phyloP scores from a whole-genome alignment of 2,888 invertebrate genomes.

The Orthosia cruda region DNA sequence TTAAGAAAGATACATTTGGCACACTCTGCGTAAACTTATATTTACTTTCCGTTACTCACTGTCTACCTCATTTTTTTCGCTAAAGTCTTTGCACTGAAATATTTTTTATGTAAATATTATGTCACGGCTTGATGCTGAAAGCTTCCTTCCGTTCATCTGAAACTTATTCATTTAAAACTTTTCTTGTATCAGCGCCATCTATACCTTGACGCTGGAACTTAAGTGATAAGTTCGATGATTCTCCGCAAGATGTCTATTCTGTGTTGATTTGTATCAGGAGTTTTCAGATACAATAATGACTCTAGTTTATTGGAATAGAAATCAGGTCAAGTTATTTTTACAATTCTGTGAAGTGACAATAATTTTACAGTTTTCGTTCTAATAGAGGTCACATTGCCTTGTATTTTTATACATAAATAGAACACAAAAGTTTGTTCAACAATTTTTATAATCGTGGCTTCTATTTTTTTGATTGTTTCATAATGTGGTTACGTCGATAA shows the following conservation, averaged over 20 bases:
- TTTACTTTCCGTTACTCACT: constrained; percentile 44
- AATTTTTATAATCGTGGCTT: too few relatives aligned
- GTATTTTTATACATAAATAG: too few relatives aligned
- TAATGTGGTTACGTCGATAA: neutral
- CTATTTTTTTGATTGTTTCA: constrained; percentile 8
- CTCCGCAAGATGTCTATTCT: constrained; percentile 75
- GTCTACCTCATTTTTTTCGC: constrained; percentile 1
- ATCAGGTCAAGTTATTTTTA: constrained; percentile 35
- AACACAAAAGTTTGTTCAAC: neutral
- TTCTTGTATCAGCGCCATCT: constrained; percentile 78
- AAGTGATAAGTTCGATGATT: constrained; percentile 66
- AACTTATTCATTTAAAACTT: constrained; percentile 41
- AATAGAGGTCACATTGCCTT: neutral
- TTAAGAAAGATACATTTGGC: constrained; percentile 39
- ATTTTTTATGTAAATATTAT: constrained; percentile 29
- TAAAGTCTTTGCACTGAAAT: constrained; percentile 26
- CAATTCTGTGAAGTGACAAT: constrained; percentile 57
- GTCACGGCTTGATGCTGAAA: constrained; percentile 33
- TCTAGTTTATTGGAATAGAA: constrained; percentile 19
- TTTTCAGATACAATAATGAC: constrained; percentile 43
- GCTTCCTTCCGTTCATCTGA: constrained; percentile 28
- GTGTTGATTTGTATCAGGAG: constrained; percentile 31
- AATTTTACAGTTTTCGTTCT: constrained; percentile 63
- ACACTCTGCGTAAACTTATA: constrained; percentile 34
- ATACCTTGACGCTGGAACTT: constrained; percentile 51